Base-by-base conservation (phyloP, 1,140 invertebrate genomes). In the Aleiodes sp. region DNA sequence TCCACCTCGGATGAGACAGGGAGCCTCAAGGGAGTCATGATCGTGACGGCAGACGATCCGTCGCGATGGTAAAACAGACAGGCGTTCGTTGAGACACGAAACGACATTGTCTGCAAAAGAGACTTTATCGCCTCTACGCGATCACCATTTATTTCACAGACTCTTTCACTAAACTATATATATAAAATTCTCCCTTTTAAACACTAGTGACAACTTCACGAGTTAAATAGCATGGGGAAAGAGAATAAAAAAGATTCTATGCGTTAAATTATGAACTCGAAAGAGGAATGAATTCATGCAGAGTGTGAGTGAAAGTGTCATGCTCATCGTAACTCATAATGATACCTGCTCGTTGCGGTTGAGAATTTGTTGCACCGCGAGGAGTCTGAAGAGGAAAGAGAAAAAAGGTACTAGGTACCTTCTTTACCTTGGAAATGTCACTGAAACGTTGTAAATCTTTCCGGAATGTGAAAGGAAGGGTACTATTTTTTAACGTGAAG, bases 1-100 rank as follows among this genome's bases (percentile, higher is more conserved):
- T 12, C 12, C 6, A 9, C 46, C 19, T n/a, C n/a, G 46, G 9
- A 46, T 52, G 46, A 16, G 46, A 21, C 46, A 24, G 26, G 10
- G 46, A 52, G 46, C 46, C n/a, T n/a, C 46, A 52, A 52, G 46
- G 46, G 21, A 52, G 46, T 52, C 46, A 52, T 52, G 46, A 52
- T 52, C 46, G 46, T 52, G 46, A 52, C 46, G 21, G 46, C 46
- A 3, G 21, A 12, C 46, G 46, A 52, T 52, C 12, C 46, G 46
- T 52, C 21, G 46, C 46, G 46, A 52, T 52, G 7, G 19, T 52
- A 24, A 52, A 52, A 52, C 21, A 24, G 46, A 52, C 46, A 52
- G 46, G 21, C 46, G 46, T 52, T 52, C 46, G 46, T 1, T 52
- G 19, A 52, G 46, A 52, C 46, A 52, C 46, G 46, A 52, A 21